Conservation (phyloP, 2,797 vertebrate species). For the Acanthopagrus latus region DNA sequence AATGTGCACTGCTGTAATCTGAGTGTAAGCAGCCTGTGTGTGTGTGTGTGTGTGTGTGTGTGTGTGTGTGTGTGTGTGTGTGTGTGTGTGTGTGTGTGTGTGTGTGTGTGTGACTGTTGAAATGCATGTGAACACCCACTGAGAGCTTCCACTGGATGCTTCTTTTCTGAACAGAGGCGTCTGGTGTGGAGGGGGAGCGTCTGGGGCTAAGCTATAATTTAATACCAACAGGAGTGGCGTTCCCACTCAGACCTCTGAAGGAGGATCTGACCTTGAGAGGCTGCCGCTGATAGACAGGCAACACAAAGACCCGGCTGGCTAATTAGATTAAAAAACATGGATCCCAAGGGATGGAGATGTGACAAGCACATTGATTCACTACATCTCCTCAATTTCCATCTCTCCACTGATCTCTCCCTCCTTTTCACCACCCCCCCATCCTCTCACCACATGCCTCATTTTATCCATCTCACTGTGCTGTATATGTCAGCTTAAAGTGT, state of each 20-base stretch:
- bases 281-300: slow-evolving; percentile 81
- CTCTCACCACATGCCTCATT: slow-evolving; percentile 56
- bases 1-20: slow-evolving; percentile 53
- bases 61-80: slow-evolving; percentile 13
- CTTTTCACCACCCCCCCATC: slow-evolving; percentile 35
- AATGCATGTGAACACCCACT: slow-evolving; percentile 31
- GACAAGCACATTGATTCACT: slow-evolving; percentile 85
- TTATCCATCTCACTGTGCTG: slow-evolving; percentile 40
- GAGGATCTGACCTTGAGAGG: slow-evolving; percentile 83
- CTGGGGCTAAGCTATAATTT: slow-evolving; percentile 76
- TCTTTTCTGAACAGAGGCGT: slow-evolving; percentile 48
- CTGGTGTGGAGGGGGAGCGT: slow-evolving; percentile 60
- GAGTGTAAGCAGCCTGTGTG: neutral
- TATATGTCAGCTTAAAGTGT: slow-evolving; percentile 9
- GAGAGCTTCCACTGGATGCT: slow-evolving; percentile 38
- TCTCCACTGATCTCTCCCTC: slow-evolving; percentile 51
- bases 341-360: slow-evolving; percentile 83
- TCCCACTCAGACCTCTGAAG: slow-evolving; percentile 79
- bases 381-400: slow-evolving; percentile 73
- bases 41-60: slow-evolving; percentile 8
- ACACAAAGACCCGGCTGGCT: slow-evolving; percentile 81
- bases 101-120: slow-evolving; percentile 20
- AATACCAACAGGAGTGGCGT: slow-evolving; percentile 76
- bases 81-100: slow-evolving; percentile 9
- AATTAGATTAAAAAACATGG: slow-evolving; percentile 88